A percentile compares a stretch with the other conserved stretches of the same genome.
phyloP scores from a whole-genome alignment of 2,888 invertebrate genomes.

The Drosophila fulvimacula region DNA sequence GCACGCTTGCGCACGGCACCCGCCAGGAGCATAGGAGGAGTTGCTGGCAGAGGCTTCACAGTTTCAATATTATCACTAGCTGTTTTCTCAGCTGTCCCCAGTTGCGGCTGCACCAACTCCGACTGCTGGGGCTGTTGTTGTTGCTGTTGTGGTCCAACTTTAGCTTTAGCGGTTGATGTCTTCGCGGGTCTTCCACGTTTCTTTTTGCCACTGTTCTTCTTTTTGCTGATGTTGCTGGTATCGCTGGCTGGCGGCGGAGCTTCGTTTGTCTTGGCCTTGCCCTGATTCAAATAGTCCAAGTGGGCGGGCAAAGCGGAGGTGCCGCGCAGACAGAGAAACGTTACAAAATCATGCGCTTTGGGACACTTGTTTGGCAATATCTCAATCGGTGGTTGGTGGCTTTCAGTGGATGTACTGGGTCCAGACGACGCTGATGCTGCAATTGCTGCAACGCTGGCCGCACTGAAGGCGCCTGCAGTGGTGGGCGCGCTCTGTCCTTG shows the following conservation, averaged over 20 bases:
- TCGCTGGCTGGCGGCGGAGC: slow-evolving; percentile 20
- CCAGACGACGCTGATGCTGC: slow-evolving; percentile 51
- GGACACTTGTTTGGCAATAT: slow-evolving; percentile 89
- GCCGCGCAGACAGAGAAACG: slow-evolving; percentile 93
- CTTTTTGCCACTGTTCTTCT: slow-evolving; percentile 57
- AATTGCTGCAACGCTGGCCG: slow-evolving; percentile 60
- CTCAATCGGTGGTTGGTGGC: slow-evolving; percentile 87
- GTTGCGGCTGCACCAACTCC: slow-evolving; percentile 26
- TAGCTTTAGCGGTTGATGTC: slow-evolving; percentile 64
- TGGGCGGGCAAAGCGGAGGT: slow-evolving; percentile 90
- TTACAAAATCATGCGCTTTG: slow-evolving; percentile 93
- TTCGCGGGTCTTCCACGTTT: slow-evolving; percentile 67
- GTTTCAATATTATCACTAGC: slow-evolving; percentile 61
- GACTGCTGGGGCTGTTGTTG: slow-evolving; percentile 55
- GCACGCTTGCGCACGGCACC: slow-evolving; percentile 87
- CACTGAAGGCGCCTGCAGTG: slow-evolving; percentile 76
- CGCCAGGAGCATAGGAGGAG: slow-evolving; percentile 46
- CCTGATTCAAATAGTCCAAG: slow-evolving; percentile 88
- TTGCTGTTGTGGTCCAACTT: slow-evolving; percentile 23
- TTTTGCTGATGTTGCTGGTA: slow-evolving; percentile 59
- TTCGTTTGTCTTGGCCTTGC: slow-evolving; percentile 78
- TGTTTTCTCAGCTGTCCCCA: slow-evolving; percentile 31
- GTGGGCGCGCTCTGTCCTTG: slow-evolving; percentile 92
- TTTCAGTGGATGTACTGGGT: slow-evolving; percentile 87
- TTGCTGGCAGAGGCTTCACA: slow-evolving; percentile 34